Evolutionary conservation across 2,888 invertebrate species (phyloP), one percentile per base, ranked within the genome.

Genomic region (Tetrapedia diversipes): DNA sequence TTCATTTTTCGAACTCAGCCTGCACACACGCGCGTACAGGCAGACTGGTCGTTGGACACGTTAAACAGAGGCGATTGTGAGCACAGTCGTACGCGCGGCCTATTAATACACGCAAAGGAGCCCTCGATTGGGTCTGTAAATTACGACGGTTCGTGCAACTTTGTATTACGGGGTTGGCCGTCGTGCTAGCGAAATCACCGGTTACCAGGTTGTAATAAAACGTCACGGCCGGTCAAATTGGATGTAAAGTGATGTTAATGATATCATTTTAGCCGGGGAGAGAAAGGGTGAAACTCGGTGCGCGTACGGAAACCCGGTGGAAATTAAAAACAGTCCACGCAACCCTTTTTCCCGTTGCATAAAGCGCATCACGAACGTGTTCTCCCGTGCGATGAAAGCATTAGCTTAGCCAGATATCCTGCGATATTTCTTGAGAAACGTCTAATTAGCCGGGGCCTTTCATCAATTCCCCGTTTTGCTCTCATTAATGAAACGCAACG

Each of bases 61-160:
- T 4, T 8, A n/a, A 34, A 7, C 64, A 29, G 19, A 19, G 41
- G 19, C 51, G n/a, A n/a, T n/a, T n/a, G n/a, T n/a, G n/a, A n/a
- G n/a, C n/a, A n/a, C n/a, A n/a, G n/a, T n/a, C n/a, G n/a, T n/a
- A n/a, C n/a, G n/a, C n/a, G n/a, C n/a, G n/a, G n/a, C 22, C 63
- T 77, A 77, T 77, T 77, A 77, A 77, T 77, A 69, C 70, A 77
- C 70, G 70, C 70, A 65, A n/a, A 60, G 70, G 60, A 56, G 32
- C 47, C 43, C 60, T 60, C 70, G 77, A 77, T 77, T 64, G 69
- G 59, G 61, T 16, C 43, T 63, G 78, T 29, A 77, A 77, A 77
- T 77, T 69, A 65, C 61, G 70, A 77, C 69, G 34, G 53, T 69
- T 63, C 64, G 57, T 65, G 70, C 54, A 49, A 78, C 71, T 51